phyloP scores from a whole-genome alignment of 2,797 vertebrate genomes.

The Furcifer pardalis region DNA sequence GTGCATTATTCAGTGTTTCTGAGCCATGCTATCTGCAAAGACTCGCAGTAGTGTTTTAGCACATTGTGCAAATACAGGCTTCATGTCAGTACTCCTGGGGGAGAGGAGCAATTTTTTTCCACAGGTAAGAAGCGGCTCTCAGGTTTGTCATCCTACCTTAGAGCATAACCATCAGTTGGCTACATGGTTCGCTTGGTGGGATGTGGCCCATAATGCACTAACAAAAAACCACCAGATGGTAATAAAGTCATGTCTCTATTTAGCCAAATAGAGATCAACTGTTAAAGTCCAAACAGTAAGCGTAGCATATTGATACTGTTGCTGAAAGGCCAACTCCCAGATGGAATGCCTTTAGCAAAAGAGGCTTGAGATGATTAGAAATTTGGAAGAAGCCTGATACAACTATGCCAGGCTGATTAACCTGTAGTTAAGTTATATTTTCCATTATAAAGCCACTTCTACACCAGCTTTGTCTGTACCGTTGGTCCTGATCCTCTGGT shows the following conservation, averaged over 20 bases:
- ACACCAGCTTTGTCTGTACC: neutral
- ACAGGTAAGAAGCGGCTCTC: neutral
- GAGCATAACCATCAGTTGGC: neutral
- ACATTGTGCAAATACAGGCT: neutral
- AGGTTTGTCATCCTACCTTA: neutral
- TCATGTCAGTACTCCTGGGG: neutral
- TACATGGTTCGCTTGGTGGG: neutral
- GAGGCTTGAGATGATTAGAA: neutral
- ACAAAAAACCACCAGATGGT: neutral
- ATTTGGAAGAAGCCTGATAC: neutral
- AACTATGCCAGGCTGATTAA: neutral
- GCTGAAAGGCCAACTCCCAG: neutral
- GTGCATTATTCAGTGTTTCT: conserved; percentile 23
- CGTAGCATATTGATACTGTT: neutral
- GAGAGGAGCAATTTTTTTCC: neutral
- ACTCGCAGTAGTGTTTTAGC: conserved; percentile 30
- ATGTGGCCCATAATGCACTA: neutral
- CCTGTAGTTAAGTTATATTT: neutral
- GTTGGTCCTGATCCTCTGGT: neutral
- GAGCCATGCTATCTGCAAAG: neutral
- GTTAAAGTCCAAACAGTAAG: neutral
- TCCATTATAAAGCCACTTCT: neutral
- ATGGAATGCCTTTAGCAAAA: conserved; percentile 7
- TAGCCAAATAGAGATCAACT: neutral
- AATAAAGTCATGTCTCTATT: neutral